phyloP scores from a whole-genome alignment of 2,888 invertebrate species.

The Strigamia transsilvanica region DNA sequence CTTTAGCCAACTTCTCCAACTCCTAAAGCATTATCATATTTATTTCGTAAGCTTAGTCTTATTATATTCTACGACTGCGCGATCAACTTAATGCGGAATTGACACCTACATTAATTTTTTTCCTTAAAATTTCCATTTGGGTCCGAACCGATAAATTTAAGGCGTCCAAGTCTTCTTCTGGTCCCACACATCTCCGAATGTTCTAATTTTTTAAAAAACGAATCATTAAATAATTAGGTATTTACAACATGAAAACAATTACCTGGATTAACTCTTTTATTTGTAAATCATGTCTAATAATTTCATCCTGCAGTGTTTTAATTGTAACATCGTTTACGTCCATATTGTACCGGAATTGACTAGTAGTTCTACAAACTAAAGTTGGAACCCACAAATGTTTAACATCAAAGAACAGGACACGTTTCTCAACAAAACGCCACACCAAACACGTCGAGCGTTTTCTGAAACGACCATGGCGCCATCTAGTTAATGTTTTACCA shows the following conservation, averaged over 20 bases:
- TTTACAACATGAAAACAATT: not conserved
- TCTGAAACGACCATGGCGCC: not conserved
- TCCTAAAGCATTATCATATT: conserved; percentile 51
- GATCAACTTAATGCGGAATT: not conserved
- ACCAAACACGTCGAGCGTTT: no score
- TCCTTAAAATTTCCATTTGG: conserved; percentile 46
- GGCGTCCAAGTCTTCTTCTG: conserved; percentile 53
- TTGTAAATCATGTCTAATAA: conserved; percentile 53
- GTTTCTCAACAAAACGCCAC: no score
- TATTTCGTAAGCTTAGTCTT: not conserved
- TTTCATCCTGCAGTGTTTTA: conserved; percentile 51
- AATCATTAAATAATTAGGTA: not conserved
- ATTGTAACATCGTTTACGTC: not conserved
- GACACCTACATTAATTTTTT: conserved; percentile 53
- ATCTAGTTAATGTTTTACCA: not conserved
- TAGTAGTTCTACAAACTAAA: not conserved
- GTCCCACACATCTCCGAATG: conserved; percentile 51
- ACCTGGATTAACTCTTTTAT: conserved; percentile 55
- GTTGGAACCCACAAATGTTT: not conserved
- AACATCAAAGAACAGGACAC: no score
- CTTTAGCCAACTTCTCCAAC: conserved; percentile 54
- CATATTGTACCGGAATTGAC: not conserved
- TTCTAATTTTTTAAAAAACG: conserved; percentile 46
- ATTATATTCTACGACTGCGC: not conserved
- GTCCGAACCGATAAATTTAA: conserved; percentile 51